phyloP scores from a whole-genome alignment of 2,797 vertebrate genomes.

The Mormyrus hasselquistii region DNA sequence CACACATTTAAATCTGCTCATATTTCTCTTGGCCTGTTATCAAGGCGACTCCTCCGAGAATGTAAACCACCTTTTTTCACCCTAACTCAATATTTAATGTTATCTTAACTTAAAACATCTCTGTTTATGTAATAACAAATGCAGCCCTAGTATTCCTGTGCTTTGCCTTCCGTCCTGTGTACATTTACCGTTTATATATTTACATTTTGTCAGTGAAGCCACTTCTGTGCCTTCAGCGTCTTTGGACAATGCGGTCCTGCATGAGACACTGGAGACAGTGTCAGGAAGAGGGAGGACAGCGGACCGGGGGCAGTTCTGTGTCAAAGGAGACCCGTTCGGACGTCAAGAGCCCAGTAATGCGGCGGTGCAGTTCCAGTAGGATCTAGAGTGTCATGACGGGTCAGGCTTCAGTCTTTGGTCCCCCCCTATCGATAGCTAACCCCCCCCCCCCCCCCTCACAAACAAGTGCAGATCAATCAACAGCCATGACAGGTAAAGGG shows the following conservation, averaged over 20 bases:
- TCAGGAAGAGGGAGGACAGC: neutral
- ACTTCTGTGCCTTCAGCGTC: conserved; percentile 51
- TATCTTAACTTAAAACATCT: conserved; percentile 59
- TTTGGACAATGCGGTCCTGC: conserved; percentile 48
- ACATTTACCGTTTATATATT: conserved; percentile 34
- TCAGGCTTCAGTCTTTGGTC: conserved; percentile 63
- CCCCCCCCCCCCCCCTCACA: conserved; percentile 76
- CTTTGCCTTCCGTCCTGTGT: conserved; percentile 57
- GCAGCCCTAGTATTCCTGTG: conserved; percentile 59
- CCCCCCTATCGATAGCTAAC: conserved; percentile 90
- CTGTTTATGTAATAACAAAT: conserved; percentile 59
- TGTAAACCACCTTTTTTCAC: conserved; percentile 67
- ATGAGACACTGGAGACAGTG: neutral
- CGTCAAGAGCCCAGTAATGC: conserved; percentile 40
- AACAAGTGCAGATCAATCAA: conserved; percentile 71
- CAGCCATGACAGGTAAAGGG: conserved; percentile 53
- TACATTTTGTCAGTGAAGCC: conserved; percentile 48
- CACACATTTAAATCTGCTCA: conserved; percentile 72
- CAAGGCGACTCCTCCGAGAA: conserved; percentile 64
- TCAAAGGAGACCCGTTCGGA: conserved; percentile 55
- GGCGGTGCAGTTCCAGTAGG: conserved; percentile 76
- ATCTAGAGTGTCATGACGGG: conserved; percentile 55
- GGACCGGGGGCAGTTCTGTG: conserved; percentile 31
- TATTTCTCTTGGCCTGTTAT: conserved; percentile 66
- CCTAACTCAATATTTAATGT: conserved; percentile 65